Percentiles rank a stretch among this genome's conserved stretches.
Conservation (phyloP, 1,140 invertebrate genomes). For the Bombus confusus region DNA sequence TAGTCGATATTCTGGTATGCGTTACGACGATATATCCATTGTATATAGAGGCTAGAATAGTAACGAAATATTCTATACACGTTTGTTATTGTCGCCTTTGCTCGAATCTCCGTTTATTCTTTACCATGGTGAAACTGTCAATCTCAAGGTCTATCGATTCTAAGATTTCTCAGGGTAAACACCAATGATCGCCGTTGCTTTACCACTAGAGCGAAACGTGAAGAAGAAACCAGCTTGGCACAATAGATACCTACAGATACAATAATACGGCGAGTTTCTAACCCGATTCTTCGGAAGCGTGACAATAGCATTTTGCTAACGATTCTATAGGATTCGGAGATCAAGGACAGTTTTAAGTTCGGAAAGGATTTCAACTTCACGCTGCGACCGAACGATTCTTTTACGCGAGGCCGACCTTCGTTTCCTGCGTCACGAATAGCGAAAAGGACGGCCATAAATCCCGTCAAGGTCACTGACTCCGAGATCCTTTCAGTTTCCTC, state of each 20-base stretch:
- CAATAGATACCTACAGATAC: conserved; percentile 7
- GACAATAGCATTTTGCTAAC: conserved; percentile 25
- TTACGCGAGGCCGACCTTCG: conserved; percentile 63
- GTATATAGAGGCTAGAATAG: too few relatives aligned
- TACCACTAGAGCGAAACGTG: background rate
- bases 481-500: conserved; percentile 46
- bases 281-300: conserved; percentile 2
- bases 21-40: too few relatives aligned
- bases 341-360: conserved; percentile 26
- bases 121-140: too few relatives aligned
- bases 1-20: background rate
- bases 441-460: conserved; percentile 72
- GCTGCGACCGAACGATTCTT: conserved; percentile 62
- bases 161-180: background rate
- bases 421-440: conserved; percentile 58
- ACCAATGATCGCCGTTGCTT: background rate
- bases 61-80: background rate
- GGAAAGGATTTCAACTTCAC: conserved; percentile 62
- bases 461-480: conserved; percentile 67
- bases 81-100: background rate
- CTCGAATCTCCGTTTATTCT: background rate
- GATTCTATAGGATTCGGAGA: conserved; percentile 27
- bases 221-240: background rate
- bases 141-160: background rate
- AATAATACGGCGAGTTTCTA: conserved; percentile 14